Percentiles rank a stretch among this genome's conserved stretches.
Conservation (phyloP, 2,113 vertebrate genomes). For the Apistogramma diplotaenia region DNA sequence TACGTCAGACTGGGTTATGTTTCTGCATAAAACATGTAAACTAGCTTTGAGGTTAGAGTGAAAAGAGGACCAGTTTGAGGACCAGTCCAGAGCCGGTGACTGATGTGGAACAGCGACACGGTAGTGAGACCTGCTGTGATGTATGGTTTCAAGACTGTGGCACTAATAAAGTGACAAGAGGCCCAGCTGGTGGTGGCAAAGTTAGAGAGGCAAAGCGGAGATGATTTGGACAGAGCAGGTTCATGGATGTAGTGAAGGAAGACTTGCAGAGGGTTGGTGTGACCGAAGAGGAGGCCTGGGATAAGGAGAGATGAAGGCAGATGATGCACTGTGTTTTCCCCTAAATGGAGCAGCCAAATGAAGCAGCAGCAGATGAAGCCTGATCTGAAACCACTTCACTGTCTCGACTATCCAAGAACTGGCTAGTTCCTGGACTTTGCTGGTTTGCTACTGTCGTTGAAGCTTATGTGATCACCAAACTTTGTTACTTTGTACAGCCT, state of each 20-base stretch:
- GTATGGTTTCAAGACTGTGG: background rate
- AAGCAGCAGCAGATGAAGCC: background rate
- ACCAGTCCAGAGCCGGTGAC: background rate
- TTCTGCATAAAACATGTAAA: background rate
- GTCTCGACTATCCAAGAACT: background rate
- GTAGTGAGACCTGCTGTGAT: background rate
- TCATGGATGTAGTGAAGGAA: background rate
- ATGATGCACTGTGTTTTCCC: background rate
- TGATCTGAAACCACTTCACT: background rate
- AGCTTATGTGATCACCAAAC: background rate
- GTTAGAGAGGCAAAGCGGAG: background rate
- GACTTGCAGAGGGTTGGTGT: background rate
- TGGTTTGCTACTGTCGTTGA: no score
- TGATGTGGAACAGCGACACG: background rate
- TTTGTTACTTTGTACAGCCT: background rate
- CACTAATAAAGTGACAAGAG: rapidly evolving
- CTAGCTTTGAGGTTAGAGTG: background rate
- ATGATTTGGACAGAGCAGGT: background rate
- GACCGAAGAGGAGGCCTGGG: background rate
- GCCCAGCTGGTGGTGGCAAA: background rate
- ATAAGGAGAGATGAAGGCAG: background rate
- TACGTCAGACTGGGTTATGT: background rate
- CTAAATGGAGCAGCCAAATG: background rate
- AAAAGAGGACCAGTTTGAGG: background rate
- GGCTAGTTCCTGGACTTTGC: rapidly evolving